Percentiles rank a stretch among this genome's conserved stretches.
Conservation (phyloP, 2,888 invertebrate species). For the Thera britannica region DNA sequence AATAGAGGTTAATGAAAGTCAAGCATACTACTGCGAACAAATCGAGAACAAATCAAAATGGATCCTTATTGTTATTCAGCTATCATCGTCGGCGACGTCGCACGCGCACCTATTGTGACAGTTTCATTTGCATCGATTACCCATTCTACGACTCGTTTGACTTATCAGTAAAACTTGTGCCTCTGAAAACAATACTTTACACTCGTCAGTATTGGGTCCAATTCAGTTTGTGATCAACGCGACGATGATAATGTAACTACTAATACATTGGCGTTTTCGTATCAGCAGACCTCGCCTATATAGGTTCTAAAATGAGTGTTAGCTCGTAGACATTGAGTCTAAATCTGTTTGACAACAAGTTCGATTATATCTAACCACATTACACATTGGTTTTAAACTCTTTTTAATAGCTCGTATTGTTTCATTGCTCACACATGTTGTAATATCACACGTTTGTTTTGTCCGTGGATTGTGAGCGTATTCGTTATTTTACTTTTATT, state of each 20-base stretch:
- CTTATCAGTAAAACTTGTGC: slow-evolving; percentile 24
- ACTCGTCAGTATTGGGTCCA: slow-evolving; percentile 3
- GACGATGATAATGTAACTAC: slow-evolving; percentile 15
- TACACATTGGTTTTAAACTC: slow-evolving; percentile 32
- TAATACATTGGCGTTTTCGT: slow-evolving; percentile 8
- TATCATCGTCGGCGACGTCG: slow-evolving; percentile 41
- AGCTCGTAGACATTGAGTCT: slow-evolving; percentile 17
- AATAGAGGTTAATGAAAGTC: slow-evolving; percentile 42
- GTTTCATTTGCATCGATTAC: slow-evolving; percentile 59
- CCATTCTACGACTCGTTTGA: slow-evolving; percentile 36
- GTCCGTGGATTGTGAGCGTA: slow-evolving; percentile 26
- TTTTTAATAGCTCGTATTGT: slow-evolving; percentile 39
- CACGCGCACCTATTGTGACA: slow-evolving; percentile 60
- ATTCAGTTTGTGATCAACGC: slow-evolving; percentile 15
- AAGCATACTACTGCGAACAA: slow-evolving; percentile 35
- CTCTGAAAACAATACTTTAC: slow-evolving; percentile 2
- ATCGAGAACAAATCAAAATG: slow-evolving; percentile 51
- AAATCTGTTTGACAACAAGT: slow-evolving; percentile 19
- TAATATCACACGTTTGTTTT: slow-evolving; percentile 36
- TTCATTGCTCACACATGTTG: slow-evolving; percentile 34
- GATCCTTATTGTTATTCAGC: slow-evolving; percentile 55
- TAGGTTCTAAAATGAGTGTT: slow-evolving; percentile 14
- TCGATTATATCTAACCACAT: slow-evolving; percentile 28
- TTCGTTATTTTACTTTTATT: slow-evolving; percentile 12
- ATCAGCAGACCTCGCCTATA: slow-evolving; percentile 1